phyloP scores from a whole-genome alignment of 2,888 invertebrate genomes.

The Pseudoips prasinana region DNA sequence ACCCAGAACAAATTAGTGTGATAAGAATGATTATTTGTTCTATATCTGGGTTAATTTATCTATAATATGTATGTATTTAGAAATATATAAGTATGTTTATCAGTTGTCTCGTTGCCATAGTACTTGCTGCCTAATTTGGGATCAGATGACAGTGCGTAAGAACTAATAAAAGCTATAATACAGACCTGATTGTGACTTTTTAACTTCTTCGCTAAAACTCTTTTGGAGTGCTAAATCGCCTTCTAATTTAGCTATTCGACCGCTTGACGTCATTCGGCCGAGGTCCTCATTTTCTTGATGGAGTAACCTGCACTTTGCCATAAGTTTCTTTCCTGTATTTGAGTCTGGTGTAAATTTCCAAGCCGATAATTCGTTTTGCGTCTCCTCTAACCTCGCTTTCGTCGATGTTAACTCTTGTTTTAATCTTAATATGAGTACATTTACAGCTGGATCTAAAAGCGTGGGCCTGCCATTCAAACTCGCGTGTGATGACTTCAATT shows the following conservation, averaged over 20 bases:
- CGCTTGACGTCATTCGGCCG: constrained; percentile 97
- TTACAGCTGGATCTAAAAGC: constrained; percentile 96
- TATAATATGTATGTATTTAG: no score
- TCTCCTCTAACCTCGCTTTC: constrained; percentile 96
- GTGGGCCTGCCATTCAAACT: constrained; percentile 88
- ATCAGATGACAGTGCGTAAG: no score
- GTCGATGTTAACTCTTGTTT: constrained; percentile 94
- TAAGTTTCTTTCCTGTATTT: constrained; percentile 97
- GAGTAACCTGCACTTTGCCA: constrained; percentile 97
- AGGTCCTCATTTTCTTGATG: constrained; percentile 99
- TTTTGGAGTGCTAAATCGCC: constrained; percentile 97
- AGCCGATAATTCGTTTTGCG: constrained; percentile 97
- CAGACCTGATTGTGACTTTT: constrained; percentile 96
- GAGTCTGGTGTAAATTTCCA: constrained; percentile 99
- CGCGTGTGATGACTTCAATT: constrained; percentile 94
- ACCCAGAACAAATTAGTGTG: no score
- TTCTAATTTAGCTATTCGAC: constrained; percentile 96
- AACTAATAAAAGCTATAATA: no score
- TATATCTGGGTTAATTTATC: no score
- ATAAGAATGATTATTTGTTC: no score
- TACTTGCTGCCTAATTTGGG: no score
- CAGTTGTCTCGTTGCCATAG: no score
- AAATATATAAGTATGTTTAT: no score
- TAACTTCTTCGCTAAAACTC: constrained; percentile 97
- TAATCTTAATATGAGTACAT: constrained; percentile 94